Percentiles rank a stretch among this genome's conserved stretches.
phyloP scores from a whole-genome alignment of 2,797 vertebrate species.

The Hylomyscus alleni region DNA sequence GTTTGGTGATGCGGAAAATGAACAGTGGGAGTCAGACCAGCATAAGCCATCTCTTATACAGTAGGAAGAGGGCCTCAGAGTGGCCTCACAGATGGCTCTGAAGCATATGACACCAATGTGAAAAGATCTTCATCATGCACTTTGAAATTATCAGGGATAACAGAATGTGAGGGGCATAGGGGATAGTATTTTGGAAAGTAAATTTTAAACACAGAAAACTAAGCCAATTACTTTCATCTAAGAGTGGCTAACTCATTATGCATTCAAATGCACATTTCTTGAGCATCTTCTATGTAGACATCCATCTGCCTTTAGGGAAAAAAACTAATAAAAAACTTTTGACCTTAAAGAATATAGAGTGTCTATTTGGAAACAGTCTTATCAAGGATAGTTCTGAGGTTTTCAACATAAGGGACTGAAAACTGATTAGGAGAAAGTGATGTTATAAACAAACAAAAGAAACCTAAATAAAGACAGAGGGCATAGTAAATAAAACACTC shows the following conservation, averaged over 20 bases:
- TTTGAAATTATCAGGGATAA: not conserved
- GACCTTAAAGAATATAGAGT: conserved; percentile 48
- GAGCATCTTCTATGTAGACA: conserved; percentile 15
- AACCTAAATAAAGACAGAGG: not conserved
- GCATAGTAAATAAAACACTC: not conserved
- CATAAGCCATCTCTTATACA: not conserved
- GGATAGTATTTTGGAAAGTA: not conserved
- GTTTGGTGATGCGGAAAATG: not conserved
- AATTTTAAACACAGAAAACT: conserved; percentile 18
- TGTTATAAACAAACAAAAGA: not conserved
- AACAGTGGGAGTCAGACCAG: not conserved
- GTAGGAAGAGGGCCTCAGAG: not conserved
- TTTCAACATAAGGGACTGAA: not conserved
- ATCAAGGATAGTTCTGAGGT: not conserved
- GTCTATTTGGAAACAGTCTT: not conserved
- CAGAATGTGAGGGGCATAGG: not conserved
- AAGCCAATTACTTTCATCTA: not conserved
- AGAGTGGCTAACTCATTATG: conserved; percentile 5
- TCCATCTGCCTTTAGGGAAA: conserved; percentile 6
- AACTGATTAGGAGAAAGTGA: not conserved
- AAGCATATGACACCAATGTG: rapidly evolving
- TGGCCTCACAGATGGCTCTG: not conserved
- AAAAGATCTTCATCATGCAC: not conserved
- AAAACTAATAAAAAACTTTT: conserved; percentile 53
- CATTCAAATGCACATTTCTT: conserved; percentile 22